phyloP scores from a whole-genome alignment of 1,140 invertebrate genomes.

The Cyrtorhinus lividipennis region DNA sequence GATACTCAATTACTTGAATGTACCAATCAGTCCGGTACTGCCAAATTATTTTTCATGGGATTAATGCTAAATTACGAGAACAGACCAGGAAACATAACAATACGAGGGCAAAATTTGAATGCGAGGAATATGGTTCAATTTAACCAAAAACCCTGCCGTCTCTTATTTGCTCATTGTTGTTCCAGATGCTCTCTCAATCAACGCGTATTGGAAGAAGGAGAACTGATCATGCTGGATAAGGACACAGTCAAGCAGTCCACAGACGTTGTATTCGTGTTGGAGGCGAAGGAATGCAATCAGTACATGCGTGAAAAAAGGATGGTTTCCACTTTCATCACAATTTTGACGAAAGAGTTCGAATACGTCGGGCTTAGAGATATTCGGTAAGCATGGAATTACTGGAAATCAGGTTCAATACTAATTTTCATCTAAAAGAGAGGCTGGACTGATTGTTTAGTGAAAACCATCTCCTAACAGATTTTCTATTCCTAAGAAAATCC shows the following conservation, averaged over 20 bases:
- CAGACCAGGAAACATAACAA: no score
- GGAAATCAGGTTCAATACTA: not conserved
- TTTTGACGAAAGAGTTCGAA: slow-evolving; percentile 49
- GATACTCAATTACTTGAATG: no score
- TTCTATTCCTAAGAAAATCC: no score
- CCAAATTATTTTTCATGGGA: no score
- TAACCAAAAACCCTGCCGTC: no score
- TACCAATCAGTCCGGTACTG: no score
- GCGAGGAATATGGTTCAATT: no score
- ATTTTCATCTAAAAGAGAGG: not conserved
- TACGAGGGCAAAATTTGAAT: no score
- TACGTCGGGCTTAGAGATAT: slow-evolving; percentile 45
- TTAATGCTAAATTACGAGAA: no score
- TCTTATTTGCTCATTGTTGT: no score
- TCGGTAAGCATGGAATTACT: slow-evolving; percentile 35
- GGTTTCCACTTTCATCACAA: slow-evolving; percentile 46
- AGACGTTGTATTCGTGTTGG: slow-evolving; percentile 77
- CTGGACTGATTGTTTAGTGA: slow-evolving; percentile 18
- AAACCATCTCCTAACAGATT: slow-evolving; percentile 12
- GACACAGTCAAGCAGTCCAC: slow-evolving; percentile 43
- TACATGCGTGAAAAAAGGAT: slow-evolving; percentile 45
- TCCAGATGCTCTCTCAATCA: slow-evolving; percentile 48
- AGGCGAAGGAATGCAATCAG: slow-evolving; percentile 67
- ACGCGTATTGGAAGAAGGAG: slow-evolving; percentile 51
- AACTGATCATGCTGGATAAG: slow-evolving; percentile 41